Evolutionary conservation across 2,888 invertebrate genomes (phyloP), one percentile per base, ranked within the genome.

Genomic region (Oscheius sp.): DNA sequence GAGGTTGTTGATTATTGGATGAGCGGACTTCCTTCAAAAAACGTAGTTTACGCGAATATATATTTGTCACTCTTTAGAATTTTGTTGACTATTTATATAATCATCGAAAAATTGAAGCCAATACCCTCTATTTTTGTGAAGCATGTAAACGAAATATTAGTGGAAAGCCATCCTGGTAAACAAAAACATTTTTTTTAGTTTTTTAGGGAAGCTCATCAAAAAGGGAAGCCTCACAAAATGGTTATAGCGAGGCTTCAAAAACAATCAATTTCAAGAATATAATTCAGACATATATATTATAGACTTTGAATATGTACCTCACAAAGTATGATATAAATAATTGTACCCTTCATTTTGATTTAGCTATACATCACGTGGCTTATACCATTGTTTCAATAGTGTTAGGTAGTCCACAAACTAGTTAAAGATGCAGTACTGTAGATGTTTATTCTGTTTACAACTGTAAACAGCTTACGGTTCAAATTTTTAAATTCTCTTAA

Each of bases 151-250:
- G 67, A 1, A 33, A 50, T 6, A 70, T 76, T 26, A 56, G 59
- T 1, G 76, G 76, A 28, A 62, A 57, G 32, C 17, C 24, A 45
- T 66, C 51, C 22, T 54, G 54, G 51, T 51, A 32, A 32, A 8
- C 4, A 9, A 22, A 44, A 14, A 44, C n/a, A 20, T 56, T 38
- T 59, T 67, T 65, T 68, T 74, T 73, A 38, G 72, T 20, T 56
- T 30, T 70, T 59, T 67, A 74, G 79, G 79, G 56, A 78, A 33
- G 49, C 50, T n/a, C 80, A 80, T 54, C 26, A 77, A 8, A 63
- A 32, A n/a, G 81, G 81, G 30, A 77, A 74, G 67, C 47, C 56
- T 30, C 76, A 76, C 32, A 62, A 57, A 47, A 33, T 26, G 24
- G 24, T 54, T 8, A 36, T 47, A 24, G 67, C 45, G 47, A n/a